Evolutionary conservation across 2,113 vertebrate species (phyloP).

Genomic region (Labeo catla): DNA sequence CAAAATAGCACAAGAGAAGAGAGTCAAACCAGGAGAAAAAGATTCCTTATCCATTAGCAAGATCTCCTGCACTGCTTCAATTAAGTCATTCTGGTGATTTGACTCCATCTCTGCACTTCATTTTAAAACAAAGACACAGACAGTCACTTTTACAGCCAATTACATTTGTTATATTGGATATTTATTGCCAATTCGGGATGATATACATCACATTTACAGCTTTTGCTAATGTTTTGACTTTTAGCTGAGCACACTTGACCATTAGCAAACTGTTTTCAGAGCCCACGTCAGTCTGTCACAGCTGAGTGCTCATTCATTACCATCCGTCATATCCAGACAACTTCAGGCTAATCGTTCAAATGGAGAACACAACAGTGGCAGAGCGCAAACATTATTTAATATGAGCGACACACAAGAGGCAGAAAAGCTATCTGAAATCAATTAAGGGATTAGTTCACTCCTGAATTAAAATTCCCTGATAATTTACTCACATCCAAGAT

Average conservation of each 20-base stretch:
- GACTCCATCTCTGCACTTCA: constrained; percentile 21
- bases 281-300: constrained; percentile 1
- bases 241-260: constrained; percentile 16
- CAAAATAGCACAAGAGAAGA: not conserved
- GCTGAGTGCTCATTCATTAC: constrained; percentile 5
- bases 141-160: constrained; percentile 41
- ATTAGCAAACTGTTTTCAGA: constrained; percentile 27
- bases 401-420: not conserved
- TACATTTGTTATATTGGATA: constrained; percentile 30
- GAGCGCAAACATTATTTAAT: not conserved
- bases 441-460: too few relatives aligned
- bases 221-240: constrained; percentile 29
- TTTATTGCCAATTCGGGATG: constrained; percentile 32
- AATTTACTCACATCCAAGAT: too few relatives aligned
- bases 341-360: not conserved
- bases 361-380: not conserved
- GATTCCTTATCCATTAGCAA: not conserved
- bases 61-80: constrained; percentile 9
- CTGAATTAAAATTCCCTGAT: too few relatives aligned
- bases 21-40: not conserved
- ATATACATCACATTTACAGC: not conserved
- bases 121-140: constrained; percentile 28
- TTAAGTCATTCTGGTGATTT: constrained; percentile 2
- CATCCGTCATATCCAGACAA: constrained; percentile 1
- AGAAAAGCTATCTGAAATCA: not conserved